phyloP scores from a whole-genome alignment of 2,888 invertebrate genomes.

The Torymus auratus region DNA sequence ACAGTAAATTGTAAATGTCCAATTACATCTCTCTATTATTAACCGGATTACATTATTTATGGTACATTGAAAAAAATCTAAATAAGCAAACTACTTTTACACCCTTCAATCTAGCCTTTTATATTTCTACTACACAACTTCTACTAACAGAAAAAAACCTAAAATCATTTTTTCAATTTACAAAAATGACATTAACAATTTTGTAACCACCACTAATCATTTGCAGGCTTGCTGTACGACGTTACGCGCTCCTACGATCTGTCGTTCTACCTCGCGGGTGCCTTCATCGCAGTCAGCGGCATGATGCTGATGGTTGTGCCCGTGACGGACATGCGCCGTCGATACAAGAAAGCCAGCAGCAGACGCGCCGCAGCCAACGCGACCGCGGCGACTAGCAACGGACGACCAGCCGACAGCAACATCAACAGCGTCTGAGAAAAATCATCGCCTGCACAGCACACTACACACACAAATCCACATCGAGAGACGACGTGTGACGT shows the following conservation, averaged over 20 bases:
- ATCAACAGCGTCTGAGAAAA: conserved; percentile 70
- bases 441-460: too few species aligned
- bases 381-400: conserved; percentile 64
- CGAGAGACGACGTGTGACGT: too few species aligned
- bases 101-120: too few species aligned
- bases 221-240: conserved; percentile 89
- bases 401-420: conserved; percentile 66
- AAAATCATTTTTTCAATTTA: too few species aligned
- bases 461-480: too few species aligned
- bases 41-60: too few species aligned
- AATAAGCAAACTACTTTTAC: too few species aligned
- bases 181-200: background rate
- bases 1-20: too few species aligned
- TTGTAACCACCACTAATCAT: background rate
- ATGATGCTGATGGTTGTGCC: conserved; percentile 79
- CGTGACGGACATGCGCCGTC: conserved; percentile 69
- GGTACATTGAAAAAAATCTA: too few species aligned
- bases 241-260: conserved; percentile 86
- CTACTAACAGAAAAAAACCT: too few species aligned
- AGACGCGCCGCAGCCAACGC: conserved; percentile 57
- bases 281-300: conserved; percentile 88
- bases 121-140: too few species aligned
- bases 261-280: conserved; percentile 88
- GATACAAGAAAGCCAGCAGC: conserved; percentile 60
- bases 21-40: too few species aligned